Evolutionary conservation across 2,888 invertebrate species (phyloP).

Genomic region (Tuberolachnus salignus): DNA sequence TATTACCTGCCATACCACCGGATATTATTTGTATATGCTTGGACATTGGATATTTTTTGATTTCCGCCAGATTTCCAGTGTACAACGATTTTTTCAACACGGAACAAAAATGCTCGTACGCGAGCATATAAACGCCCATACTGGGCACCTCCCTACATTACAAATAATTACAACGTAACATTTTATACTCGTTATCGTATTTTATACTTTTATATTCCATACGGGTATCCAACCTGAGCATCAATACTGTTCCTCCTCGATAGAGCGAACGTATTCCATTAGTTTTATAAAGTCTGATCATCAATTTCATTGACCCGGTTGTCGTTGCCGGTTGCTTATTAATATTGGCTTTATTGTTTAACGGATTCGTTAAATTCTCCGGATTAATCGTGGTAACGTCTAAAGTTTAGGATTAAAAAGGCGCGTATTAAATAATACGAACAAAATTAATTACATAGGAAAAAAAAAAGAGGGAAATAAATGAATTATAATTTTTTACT

Average conservation of each 20-base stretch:
- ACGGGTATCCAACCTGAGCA: neutral
- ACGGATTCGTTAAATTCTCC: too few relatives aligned
- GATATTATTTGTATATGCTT: constrained; percentile 32
- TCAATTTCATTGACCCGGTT: neutral
- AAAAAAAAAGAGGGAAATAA: too few relatives aligned
- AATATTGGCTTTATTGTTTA: too few relatives aligned
- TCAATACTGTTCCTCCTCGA: neutral
- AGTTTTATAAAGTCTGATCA: neutral
- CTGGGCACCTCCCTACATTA: constrained; percentile 69
- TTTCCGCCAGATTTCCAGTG: neutral
- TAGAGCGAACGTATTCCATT: constrained; percentile 13
- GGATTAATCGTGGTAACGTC: too few relatives aligned
- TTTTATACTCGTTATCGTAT: too few relatives aligned
- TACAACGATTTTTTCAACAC: constrained; percentile 12
- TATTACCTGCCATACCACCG: constrained; percentile 54
- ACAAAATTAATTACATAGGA: too few relatives aligned
- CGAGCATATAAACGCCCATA: constrained; percentile 69
- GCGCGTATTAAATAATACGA: too few relatives aligned
- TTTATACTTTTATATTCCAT: too few relatives aligned
- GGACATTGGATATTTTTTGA: constrained; percentile 2
- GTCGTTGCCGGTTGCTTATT: neutral
- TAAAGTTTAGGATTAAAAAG: too few relatives aligned
- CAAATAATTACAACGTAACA: too few relatives aligned
- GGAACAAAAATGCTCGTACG: constrained; percentile 65
- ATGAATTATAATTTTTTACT: too few relatives aligned